phyloP scores from a whole-genome alignment of 2,888 invertebrate species.

The Cerastis leucographa region DNA sequence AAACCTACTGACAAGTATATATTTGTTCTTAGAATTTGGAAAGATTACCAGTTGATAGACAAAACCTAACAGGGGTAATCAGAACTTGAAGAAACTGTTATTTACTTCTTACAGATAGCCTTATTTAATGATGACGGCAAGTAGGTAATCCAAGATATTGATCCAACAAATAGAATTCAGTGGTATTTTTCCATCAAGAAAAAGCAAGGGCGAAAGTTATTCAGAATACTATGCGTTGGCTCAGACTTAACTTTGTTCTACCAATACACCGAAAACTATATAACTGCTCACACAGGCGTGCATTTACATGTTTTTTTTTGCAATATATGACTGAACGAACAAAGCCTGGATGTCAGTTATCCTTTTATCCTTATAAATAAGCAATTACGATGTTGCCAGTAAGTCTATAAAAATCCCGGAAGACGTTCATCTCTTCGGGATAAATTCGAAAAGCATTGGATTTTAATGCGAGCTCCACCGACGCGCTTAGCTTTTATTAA shows the following conservation, averaged over 20 bases:
- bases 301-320: not conserved
- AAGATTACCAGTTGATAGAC: not conserved
- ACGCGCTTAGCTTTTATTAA: slow-evolving; percentile 38
- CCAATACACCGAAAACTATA: slow-evolving; percentile 5
- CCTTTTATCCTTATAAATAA: slow-evolving; percentile 51
- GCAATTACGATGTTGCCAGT: slow-evolving; percentile 51
- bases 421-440: slow-evolving; percentile 44
- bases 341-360: slow-evolving; percentile 42
- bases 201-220: not conserved
- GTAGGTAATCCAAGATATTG: slow-evolving; percentile 4
- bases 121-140: not conserved
- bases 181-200: not conserved
- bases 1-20: not conserved
- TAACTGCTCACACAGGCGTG: not conserved
- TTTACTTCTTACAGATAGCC: not conserved
- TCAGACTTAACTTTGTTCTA: not conserved
- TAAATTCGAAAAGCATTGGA: slow-evolving; percentile 51
- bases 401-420: slow-evolving; percentile 54
- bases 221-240: not conserved
- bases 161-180: not conserved
- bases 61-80: not conserved
- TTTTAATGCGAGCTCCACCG: slow-evolving; percentile 41
- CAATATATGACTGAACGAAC: slow-evolving; percentile 29
- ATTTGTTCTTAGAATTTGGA: not conserved
- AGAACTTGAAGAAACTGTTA: not conserved